phyloP scores from a whole-genome alignment of 1,140 invertebrate species.

The Phthorimaea operculella region DNA sequence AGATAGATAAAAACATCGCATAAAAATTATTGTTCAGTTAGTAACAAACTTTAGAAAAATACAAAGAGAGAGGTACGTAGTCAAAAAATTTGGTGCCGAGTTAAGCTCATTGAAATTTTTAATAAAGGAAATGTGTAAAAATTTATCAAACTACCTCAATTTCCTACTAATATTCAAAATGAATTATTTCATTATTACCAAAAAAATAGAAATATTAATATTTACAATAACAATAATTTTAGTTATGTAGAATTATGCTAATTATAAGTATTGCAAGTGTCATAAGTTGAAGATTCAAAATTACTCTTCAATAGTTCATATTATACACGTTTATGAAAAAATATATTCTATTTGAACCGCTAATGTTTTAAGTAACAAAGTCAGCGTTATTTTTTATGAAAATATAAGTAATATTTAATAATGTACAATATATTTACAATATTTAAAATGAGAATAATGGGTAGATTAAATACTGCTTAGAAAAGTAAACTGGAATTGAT shows the following conservation, averaged over 20 bases:
- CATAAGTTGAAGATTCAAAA: constrained; percentile 51
- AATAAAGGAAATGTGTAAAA: constrained; percentile 7
- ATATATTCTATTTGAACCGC: constrained; percentile 43
- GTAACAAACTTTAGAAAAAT: constrained; percentile 4
- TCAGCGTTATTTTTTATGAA: constrained; percentile 47
- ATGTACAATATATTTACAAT: constrained; percentile 46
- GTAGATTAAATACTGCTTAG: constrained; percentile 47
- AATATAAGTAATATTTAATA: constrained; percentile 53
- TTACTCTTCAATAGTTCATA: constrained; percentile 19
- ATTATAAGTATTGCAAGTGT: constrained; percentile 52
- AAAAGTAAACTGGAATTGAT: not conserved
- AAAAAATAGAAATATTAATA: constrained; percentile 30
- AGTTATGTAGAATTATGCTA: constrained; percentile 27
- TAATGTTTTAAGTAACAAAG: constrained; percentile 34
- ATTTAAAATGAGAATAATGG: constrained; percentile 31
- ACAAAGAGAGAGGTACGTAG: not conserved
- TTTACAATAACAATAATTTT: constrained; percentile 26
- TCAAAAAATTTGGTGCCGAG: constrained; percentile 19
- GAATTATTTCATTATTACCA: constrained; percentile 19
- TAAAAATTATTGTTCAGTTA: constrained; percentile 13
- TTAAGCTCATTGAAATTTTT: constrained; percentile 27
- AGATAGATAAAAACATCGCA: constrained; percentile 18
- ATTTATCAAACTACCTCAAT: constrained; percentile 11
- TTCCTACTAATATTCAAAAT: constrained; percentile 20
- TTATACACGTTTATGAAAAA: constrained; percentile 46